Evolutionary conservation across 2,797 vertebrate genomes (phyloP).

Genomic region (Cyprinella venusta): DNA sequence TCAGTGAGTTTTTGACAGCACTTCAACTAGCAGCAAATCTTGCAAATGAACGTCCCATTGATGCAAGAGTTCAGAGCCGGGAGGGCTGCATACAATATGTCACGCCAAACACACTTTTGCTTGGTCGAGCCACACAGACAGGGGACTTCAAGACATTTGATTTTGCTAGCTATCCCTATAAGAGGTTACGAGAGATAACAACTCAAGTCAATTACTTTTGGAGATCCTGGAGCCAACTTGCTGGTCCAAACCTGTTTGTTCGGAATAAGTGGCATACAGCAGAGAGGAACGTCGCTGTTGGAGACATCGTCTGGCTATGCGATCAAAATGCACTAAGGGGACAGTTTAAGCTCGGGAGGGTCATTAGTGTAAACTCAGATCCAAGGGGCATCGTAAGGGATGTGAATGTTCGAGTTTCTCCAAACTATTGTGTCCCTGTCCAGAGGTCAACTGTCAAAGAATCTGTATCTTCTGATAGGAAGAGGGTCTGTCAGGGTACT

Average conservation of each 20-base stretch:
- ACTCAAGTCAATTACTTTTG: not conserved
- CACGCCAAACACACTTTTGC: too few species aligned
- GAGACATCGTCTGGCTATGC: slow-evolving; percentile 48
- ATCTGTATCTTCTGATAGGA: too few species aligned
- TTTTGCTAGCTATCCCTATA: too few species aligned
- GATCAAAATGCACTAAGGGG: slow-evolving; percentile 45
- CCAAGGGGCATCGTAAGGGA: slow-evolving; percentile 40
- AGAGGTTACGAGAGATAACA: too few species aligned
- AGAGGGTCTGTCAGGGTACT: slow-evolving; percentile 12
- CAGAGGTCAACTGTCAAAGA: too few species aligned
- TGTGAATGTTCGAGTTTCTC: not conserved
- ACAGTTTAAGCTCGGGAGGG: slow-evolving; percentile 45
- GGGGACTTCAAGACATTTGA: too few species aligned
- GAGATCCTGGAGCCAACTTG: not conserved
- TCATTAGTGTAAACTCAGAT: slow-evolving; percentile 40
- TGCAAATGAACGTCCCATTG: not conserved
- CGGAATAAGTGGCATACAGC: not conserved
- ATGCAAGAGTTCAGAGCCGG: not conserved
- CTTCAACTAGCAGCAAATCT: not conserved
- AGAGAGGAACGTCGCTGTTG: slow-evolving; percentile 19
- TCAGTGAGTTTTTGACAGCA: not conserved
- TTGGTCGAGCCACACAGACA: too few species aligned
- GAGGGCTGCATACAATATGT: not conserved
- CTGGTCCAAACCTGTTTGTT: not conserved
- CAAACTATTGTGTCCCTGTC: slow-evolving; percentile 25